Evolutionary conservation across 2,888 invertebrate genomes (phyloP), one percentile per base, ranked within the genome.

Genomic region (Drosophila flavopinicola): DNA sequence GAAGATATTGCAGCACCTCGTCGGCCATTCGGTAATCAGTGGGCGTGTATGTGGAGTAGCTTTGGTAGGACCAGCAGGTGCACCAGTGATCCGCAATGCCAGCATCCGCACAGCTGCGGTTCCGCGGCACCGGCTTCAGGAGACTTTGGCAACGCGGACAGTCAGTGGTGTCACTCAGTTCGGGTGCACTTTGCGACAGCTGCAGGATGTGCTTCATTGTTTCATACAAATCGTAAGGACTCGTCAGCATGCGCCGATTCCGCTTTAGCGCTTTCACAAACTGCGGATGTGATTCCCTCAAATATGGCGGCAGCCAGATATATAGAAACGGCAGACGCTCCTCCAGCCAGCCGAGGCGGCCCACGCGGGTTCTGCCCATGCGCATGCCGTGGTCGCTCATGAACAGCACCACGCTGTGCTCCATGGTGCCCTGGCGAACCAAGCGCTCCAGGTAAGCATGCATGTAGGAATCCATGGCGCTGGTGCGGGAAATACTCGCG

Each of bases 381-480:
- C 95, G 92, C 77, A 94, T 92, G 0, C 96, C 96, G 77, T 96
- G 95, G 83, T 95, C 95, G 80, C 96, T 95, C 47, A 96, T 91
- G 53, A 95, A 93, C 35, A 96, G 91, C 0, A 96, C 90, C 73
- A 95, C 93, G 1, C 94, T 74, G 2, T 68, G 25, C 37, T 94
- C 92, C 23, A 94, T 78, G 7, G 93, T 91, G 0, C 93, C 93
- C 0, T 92, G 92, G 10, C 91, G 90, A 1, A 92, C 90, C 30
- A 95, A 87, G 24, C 92, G 91, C 48, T 92, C 90, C 24, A 95
- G 90, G 71, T 94, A 94, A 23, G 91, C 88, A 38, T 92, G 90
- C 38, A 95, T 88, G 37, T 93, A 92, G 1, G 82, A 86, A 78
- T 96, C 96, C 91, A 94, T 93, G 10, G 93, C 92, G 7, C 93